A percentile compares a stretch with the other conserved stretches of the same genome.
Conservation (phyloP, 1,140 invertebrate species). For the Chironomus striatipennis region DNA sequence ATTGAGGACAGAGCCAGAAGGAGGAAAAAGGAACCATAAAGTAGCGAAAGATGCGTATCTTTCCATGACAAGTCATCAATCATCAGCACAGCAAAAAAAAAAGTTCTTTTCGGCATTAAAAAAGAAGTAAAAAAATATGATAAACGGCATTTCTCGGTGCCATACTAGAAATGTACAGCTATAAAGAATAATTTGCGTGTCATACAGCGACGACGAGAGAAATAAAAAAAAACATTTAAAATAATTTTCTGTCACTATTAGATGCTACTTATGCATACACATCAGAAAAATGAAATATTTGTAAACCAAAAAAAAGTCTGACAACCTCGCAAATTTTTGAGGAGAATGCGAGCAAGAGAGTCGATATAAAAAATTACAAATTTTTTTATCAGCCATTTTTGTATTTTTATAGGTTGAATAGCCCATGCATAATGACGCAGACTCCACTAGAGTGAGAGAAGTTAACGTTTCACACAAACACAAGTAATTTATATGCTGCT, state of each 20-base stretch:
- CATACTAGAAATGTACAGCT: too few species aligned
- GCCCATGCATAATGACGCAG: not conserved
- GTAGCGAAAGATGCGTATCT: not conserved
- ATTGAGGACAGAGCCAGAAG: not conserved
- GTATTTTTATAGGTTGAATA: conserved; percentile 21
- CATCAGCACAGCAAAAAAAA: not conserved
- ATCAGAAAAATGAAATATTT: not conserved
- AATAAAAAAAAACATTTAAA: not conserved
- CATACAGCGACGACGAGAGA: not conserved
- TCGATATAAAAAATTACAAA: conserved; percentile 11
- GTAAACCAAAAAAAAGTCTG: not conserved
- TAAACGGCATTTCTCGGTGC: not conserved
- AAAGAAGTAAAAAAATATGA: not conserved
- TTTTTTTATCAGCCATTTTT: conserved; percentile 21
- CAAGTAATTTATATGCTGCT: not conserved
- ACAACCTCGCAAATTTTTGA: not conserved
- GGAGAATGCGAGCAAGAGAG: not conserved
- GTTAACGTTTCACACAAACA: not conserved
- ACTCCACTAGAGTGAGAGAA: conserved; percentile 11
- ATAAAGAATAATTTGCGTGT: not conserved
- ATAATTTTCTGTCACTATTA: not conserved
- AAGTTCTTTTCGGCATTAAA: not conserved
- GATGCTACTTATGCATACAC: not conserved
- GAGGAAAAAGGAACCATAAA: not conserved
- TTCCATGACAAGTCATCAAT: conserved; percentile 20